phyloP scores from a whole-genome alignment of 1,140 invertebrate genomes.

The Drosophila seguyi region DNA sequence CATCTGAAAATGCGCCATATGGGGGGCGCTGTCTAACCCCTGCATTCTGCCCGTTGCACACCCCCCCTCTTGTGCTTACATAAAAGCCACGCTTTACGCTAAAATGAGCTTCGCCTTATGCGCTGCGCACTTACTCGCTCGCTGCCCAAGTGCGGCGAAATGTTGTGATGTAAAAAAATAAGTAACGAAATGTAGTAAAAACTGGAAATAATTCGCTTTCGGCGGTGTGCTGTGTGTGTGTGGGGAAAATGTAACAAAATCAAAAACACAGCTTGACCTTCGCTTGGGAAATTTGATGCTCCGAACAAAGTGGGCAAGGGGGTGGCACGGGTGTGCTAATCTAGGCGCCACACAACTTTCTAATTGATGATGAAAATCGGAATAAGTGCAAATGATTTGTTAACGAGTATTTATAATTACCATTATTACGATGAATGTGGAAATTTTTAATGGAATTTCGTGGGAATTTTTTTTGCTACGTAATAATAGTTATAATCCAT shows the following conservation, averaged over 20 bases:
- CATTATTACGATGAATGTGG: slow-evolving; percentile 20
- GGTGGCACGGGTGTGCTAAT: neutral
- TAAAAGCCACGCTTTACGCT: slow-evolving; percentile 72
- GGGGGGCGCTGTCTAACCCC: slow-evolving; percentile 15
- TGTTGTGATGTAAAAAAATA: slow-evolving; percentile 47
- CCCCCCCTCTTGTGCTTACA: slow-evolving; percentile 41
- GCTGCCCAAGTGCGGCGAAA: slow-evolving; percentile 35
- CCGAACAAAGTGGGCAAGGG: neutral
- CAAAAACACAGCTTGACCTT: slow-evolving; percentile 76
- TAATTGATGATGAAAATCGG: slow-evolving; percentile 62
- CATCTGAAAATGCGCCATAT: slow-evolving; percentile 48
- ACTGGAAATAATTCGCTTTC: slow-evolving; percentile 59
- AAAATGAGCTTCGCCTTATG: slow-evolving; percentile 73
- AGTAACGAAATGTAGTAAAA: slow-evolving; percentile 58
- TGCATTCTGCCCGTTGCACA: neutral
- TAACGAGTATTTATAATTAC: slow-evolving; percentile 30
- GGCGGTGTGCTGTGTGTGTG: slow-evolving; percentile 7
- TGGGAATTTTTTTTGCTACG: neutral
- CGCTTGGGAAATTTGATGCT: slow-evolving; percentile 71
- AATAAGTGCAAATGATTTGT: slow-evolving; percentile 47
- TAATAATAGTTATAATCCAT: neutral
- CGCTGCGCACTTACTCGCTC: slow-evolving; percentile 46
- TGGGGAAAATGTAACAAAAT: slow-evolving; percentile 34
- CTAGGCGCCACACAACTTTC: slow-evolving; percentile 73
- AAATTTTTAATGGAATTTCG: slow-evolving; percentile 16